Conservation (phyloP, 2,888 invertebrate species). For the Calameuta filiformis region DNA sequence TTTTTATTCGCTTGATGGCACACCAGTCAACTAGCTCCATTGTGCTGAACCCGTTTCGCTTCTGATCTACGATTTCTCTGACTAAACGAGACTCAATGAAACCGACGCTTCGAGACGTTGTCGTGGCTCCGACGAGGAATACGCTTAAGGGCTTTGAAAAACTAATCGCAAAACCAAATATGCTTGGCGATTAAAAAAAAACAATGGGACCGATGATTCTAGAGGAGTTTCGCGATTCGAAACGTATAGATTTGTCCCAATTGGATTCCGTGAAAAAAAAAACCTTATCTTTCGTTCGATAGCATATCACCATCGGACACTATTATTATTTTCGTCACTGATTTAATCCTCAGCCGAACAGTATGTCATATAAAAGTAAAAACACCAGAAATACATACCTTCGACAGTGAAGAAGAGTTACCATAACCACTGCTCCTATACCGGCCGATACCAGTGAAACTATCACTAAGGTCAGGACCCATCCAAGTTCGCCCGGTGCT, state of each 20-base stretch:
- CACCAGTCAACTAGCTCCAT: slow-evolving; percentile 23
- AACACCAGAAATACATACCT: slow-evolving; percentile 66
- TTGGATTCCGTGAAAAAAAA: neutral
- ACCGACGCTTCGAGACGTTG: neutral
- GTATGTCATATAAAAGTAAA: neutral
- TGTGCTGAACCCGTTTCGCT: slow-evolving; percentile 10
- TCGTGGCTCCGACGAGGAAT: neutral
- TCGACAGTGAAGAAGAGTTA: slow-evolving; percentile 76
- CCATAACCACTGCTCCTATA: slow-evolving; percentile 79
- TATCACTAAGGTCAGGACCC: slow-evolving; percentile 77
- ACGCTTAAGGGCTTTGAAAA: neutral
- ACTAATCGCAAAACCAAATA: neutral
- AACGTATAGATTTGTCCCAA: neutral
- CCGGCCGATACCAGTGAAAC: slow-evolving; percentile 78
- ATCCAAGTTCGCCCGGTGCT: slow-evolving; percentile 74
- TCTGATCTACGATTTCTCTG: slow-evolving; percentile 9
- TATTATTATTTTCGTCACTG: neutral
- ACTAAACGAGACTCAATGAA: slow-evolving; percentile 6
- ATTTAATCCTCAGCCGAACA: neutral
- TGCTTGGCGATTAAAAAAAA: neutral
- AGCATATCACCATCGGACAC: neutral
- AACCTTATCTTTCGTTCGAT: neutral
- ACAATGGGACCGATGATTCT: neutral
- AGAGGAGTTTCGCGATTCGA: neutral
- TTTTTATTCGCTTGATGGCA: slow-evolving; percentile 12